Percentiles rank a stretch among this genome's conserved stretches.
Evolutionary conservation across 2,113 vertebrate species (phyloP).

Genomic region (Carlito syrichta): DNA sequence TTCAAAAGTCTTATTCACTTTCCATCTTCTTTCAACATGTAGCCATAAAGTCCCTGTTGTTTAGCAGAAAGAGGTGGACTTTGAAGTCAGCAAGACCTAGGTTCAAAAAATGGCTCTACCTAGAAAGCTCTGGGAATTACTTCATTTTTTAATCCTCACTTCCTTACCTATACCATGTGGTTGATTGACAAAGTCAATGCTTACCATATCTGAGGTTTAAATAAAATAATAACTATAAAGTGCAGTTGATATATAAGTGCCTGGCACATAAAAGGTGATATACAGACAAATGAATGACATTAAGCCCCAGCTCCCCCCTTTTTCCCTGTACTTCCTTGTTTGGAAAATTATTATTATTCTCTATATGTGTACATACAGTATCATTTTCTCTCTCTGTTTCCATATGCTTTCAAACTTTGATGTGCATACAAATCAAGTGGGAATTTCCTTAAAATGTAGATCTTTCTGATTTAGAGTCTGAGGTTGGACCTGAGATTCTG

Average conservation of each 20-base stretch:
- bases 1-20: not conserved
- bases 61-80: not conserved
- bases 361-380: not conserved
- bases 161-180: not conserved
- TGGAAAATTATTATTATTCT: not conserved
- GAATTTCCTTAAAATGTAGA: not conserved
- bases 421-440: not conserved
- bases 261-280: not conserved
- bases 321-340: not conserved
- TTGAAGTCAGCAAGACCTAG: not conserved
- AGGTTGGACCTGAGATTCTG: not conserved
- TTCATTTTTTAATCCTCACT: not conserved
- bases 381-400: not conserved
- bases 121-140: not conserved
- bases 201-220: not conserved
- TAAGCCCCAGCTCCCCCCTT: not conserved
- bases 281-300: not conserved
- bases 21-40: not conserved
- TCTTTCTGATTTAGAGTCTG: not conserved
- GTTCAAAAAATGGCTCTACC: not conserved
- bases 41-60: not conserved
- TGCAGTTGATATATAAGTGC: not conserved
- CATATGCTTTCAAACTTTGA: not conserved
- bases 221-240: not conserved
- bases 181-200: not conserved